Evolutionary conservation across 2,888 invertebrate species (phyloP), one percentile per base, ranked within the genome.

Genomic region (Imbricaverruca yamaguchii): DNA sequence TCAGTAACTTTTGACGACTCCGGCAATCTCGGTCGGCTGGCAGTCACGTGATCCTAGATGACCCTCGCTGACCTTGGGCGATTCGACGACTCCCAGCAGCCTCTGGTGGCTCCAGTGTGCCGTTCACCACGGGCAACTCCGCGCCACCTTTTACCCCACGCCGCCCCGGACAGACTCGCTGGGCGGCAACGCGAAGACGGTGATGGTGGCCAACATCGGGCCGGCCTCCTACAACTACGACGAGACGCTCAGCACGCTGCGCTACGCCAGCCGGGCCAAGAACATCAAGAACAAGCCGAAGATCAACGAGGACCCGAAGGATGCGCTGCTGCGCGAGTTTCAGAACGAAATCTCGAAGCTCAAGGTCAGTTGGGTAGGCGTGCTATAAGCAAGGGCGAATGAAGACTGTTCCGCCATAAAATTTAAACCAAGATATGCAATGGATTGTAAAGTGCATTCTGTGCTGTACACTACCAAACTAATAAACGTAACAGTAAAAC

Each of bases 181-280:
- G 79, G 99, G 99, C 82, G 99, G 99, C 15, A 98, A 98, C 90
- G 96, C 98, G 78, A 97, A 97, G 88, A 99, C 99, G 1, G 95
- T 99, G 81, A 99, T 99, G 98, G 95, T 99, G 81, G 99, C 99
- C 15, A 98, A 98, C 88, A 94, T 99, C 86, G 98, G 98, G 0
- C 99, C 99, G 56, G 98, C 98, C 39, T 93, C 93, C 84, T 97
- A 95, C 89, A 99, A 99, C 89, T 98, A 95, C 88, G 99, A 99
- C 86, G 99, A 98, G 89, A 96, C 97, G 6, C 89, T 98, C 85
- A 96, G 96, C 61, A 98, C 98, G n/a, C 89, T 98, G 83, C 90
- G 97, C 59, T 98, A 99, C 88, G 96, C 98, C 6, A 96, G 95
- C 87, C 90, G 98, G 79, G 99, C 99, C 21, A 99, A 99, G 89